Evolutionary conservation across 2,797 vertebrate genomes (phyloP).

Genomic region (Pangasius sanitwongsei): DNA sequence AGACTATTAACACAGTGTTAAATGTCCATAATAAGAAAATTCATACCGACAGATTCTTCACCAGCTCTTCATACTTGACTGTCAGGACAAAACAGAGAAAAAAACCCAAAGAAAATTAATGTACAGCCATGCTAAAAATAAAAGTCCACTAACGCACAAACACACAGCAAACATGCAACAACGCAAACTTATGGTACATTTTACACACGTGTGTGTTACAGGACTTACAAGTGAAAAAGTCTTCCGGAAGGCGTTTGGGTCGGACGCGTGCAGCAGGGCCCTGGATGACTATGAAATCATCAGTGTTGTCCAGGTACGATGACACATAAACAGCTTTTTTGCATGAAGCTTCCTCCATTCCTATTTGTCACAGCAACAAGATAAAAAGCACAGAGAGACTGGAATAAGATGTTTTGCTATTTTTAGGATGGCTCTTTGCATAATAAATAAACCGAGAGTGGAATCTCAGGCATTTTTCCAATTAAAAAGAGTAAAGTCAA

Average conservation of each 20-base stretch:
- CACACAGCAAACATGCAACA: neutral
- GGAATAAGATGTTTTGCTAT: neutral
- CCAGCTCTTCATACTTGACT: conserved; percentile 91
- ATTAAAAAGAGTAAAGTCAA: neutral
- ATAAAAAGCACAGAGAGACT: neutral
- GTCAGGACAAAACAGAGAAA: conserved; percentile 69
- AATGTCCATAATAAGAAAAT: conserved; percentile 26
- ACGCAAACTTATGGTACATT: neutral
- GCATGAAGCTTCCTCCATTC: conserved; percentile 91
- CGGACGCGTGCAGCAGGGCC: conserved; percentile 88
- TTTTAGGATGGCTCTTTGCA: neutral
- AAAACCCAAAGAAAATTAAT: conserved; percentile 2
- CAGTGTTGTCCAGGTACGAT: conserved; percentile 70
- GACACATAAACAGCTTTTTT: conserved; percentile 77
- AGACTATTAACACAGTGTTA: conserved; percentile 7
- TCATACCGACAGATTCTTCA: conserved; percentile 93
- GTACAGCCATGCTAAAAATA: neutral
- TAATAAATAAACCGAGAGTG: neutral
- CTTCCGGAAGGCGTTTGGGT: conserved; percentile 74
- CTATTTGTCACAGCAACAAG: conserved; percentile 62
- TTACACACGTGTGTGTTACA: neutral
- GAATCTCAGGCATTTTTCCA: neutral
- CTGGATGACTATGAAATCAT: conserved; percentile 82
- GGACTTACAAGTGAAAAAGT: conserved; percentile 87
- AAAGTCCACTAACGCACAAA: neutral